These are phyloP conservation scores for Cryptotermes secundus DNA, from an alignment of 1,140 invertebrate species.

Conservation along the genomic window DNA sequence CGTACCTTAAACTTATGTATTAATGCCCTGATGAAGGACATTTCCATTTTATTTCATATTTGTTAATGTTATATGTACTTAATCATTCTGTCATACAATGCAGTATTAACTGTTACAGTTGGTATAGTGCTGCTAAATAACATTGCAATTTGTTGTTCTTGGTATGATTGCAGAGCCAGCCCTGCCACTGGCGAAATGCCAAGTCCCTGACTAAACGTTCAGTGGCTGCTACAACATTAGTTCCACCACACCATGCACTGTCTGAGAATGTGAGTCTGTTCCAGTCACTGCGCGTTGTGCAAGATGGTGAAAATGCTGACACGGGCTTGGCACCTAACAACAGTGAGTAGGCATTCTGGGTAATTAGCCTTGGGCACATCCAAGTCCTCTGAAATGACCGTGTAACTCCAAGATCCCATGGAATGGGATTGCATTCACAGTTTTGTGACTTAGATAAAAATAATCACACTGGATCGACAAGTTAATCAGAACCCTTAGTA, in stretches of 20 bases:
- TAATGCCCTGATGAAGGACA: too few relatives aligned
- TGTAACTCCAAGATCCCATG: not conserved
- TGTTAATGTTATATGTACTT: too few relatives aligned
- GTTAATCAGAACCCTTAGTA: not conserved
- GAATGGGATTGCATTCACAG: too few relatives aligned
- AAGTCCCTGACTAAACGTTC: conserved; percentile 72
- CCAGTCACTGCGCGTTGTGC: conserved; percentile 81
- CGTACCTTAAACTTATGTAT: too few relatives aligned
- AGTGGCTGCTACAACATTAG: conserved; percentile 44
- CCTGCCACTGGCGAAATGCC: conserved; percentile 88
- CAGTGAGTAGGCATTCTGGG: conserved; percentile 39
- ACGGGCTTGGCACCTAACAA: conserved; percentile 50
- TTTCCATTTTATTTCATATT: too few relatives aligned
- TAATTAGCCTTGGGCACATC: not conserved
- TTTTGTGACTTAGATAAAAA: not conserved
- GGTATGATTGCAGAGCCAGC: conserved; percentile 69
- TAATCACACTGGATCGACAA: conserved; percentile 22
- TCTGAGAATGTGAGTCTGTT: conserved; percentile 89
- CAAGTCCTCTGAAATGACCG: too few relatives aligned
- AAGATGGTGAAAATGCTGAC: conserved; percentile 77
- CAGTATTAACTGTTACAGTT: too few relatives aligned
- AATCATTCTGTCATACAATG: too few relatives aligned
- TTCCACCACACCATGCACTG: conserved; percentile 42
- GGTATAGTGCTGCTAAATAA: too few relatives aligned
- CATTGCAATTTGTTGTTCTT: too few relatives aligned